These are phyloP conservation scores for Pelodiscus sinensis DNA, from an alignment of 2,113 vertebrate species.

Conservation along the genomic window DNA sequence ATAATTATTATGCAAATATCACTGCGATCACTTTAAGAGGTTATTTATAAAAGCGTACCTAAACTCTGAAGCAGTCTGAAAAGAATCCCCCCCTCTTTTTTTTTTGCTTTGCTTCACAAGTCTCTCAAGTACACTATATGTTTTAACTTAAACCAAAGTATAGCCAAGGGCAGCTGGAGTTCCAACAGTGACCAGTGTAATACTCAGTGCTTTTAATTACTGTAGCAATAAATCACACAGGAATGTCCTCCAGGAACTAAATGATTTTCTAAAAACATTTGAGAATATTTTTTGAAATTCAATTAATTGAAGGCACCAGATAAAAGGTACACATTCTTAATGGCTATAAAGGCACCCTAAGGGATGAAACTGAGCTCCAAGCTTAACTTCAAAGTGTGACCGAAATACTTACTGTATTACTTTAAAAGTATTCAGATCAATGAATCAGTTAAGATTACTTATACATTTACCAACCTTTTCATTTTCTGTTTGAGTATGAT, in stretches of 20 bases:
- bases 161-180: constrained; percentile 65
- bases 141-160: constrained; percentile 62
- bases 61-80: constrained; percentile 54
- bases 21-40: constrained; percentile 53
- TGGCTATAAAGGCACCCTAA: constrained; percentile 80
- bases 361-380: constrained; percentile 70
- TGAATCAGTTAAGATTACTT: constrained; percentile 81
- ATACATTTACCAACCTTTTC: constrained; percentile 74
- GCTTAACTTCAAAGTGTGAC: constrained; percentile 81
- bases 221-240: constrained; percentile 77
- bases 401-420: constrained; percentile 75
- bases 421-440: constrained; percentile 79
- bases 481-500: constrained; percentile 74
- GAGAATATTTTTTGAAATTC: constrained; percentile 83
- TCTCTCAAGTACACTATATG: constrained; percentile 38
- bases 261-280: constrained; percentile 77
- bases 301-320: constrained; percentile 86
- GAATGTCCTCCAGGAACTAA: constrained; percentile 75
- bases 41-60: constrained; percentile 47
- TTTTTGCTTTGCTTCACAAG: constrained; percentile 54
- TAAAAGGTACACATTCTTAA: constrained; percentile 85
- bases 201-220: constrained; percentile 75
- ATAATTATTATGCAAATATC: constrained; percentile 57
- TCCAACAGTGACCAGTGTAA: constrained; percentile 73
- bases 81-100: background rate